phyloP scores from a whole-genome alignment of 2,888 invertebrate genomes.

The Sthenelais limicola region DNA sequence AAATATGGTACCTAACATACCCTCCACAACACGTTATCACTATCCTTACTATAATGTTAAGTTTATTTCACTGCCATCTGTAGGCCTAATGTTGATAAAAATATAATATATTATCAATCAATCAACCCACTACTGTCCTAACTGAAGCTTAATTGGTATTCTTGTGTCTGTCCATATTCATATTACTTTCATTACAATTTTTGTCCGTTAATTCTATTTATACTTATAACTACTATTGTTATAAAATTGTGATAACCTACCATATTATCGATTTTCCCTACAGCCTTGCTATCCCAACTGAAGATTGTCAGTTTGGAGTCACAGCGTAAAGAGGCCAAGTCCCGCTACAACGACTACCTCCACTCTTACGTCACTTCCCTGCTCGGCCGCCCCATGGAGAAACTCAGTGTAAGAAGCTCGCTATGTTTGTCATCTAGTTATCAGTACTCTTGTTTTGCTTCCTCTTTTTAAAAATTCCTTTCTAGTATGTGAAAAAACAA shows the following conservation, averaged over 20 bases:
- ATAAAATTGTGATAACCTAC: too few relatives aligned
- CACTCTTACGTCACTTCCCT: conserved; percentile 93
- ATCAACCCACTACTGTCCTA: too few relatives aligned
- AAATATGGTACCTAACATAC: too few relatives aligned
- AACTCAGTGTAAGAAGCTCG: conserved; percentile 82
- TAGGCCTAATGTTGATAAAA: too few relatives aligned
- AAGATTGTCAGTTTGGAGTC: conserved; percentile 91
- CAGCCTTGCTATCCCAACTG: conserved; percentile 85
- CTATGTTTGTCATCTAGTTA: too few relatives aligned
- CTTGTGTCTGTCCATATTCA: too few relatives aligned
- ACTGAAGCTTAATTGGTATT: too few relatives aligned
- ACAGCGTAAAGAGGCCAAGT: conserved; percentile 90
- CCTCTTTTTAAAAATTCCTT: not conserved
- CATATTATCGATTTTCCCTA: conserved; percentile 37
- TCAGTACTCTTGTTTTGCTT: not conserved
- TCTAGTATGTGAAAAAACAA: not conserved
- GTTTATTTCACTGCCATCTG: too few relatives aligned
- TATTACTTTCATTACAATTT: too few relatives aligned
- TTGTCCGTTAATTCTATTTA: not conserved
- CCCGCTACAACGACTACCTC: conserved; percentile 90
- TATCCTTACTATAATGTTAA: too few relatives aligned
- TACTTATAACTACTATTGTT: not conserved
- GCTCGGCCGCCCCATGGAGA: conserved; percentile 93
- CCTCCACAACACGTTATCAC: too few relatives aligned
- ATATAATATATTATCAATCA: too few relatives aligned